Base-by-base conservation (phyloP, 2,113 vertebrate species). In the Mugil cephalus region DNA sequence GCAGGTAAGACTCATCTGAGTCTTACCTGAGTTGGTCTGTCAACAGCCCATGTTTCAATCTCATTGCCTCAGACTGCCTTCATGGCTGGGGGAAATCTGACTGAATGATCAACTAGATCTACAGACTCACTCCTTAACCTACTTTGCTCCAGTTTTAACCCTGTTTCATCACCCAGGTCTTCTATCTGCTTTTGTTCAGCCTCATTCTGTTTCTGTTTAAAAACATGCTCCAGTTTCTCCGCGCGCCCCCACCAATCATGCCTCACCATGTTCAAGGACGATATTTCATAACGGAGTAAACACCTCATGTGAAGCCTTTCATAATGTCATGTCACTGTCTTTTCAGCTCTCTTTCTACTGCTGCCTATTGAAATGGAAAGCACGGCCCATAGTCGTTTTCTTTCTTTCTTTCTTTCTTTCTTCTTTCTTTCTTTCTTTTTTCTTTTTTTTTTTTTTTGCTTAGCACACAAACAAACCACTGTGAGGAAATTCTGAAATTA, bases 1-100 rank as follows among this genome's bases (percentile, higher is more conserved):
- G 64, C 74, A 84, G 82, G 84, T 87, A 42, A 72, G 43, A 77
- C 62, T 52, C 64, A 68, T 30, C 77, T 79, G 35, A 79, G 45
- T 85, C 62, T 52, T 64, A 68, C 36, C 77, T 79, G 35, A 79
- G 45, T 85, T 86, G 68, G 10, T 36, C 46, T 40, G 38, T 60
- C 52, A 74, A 48, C 14, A 47, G 21, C 40, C 51, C 4, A 17
- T 46, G 50, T 88, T 89, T 89, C 82, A 79, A 51, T 70, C 53
- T 43, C 62, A 64, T 89, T 87, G 83, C 80, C 75, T 90, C 85
- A 86, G 61, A 58, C 47, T 48, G 66, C 43, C 52, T 80, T 42
- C 4, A 15, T 47, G 36, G 78, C 77, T 69, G 62, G 80, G 38
- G 38, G 34, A 67, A 74, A 72, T 74, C 35, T 60, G 45, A 82